phyloP scores from a whole-genome alignment of 2,113 vertebrate genomes.

The Aix galericulata region DNA sequence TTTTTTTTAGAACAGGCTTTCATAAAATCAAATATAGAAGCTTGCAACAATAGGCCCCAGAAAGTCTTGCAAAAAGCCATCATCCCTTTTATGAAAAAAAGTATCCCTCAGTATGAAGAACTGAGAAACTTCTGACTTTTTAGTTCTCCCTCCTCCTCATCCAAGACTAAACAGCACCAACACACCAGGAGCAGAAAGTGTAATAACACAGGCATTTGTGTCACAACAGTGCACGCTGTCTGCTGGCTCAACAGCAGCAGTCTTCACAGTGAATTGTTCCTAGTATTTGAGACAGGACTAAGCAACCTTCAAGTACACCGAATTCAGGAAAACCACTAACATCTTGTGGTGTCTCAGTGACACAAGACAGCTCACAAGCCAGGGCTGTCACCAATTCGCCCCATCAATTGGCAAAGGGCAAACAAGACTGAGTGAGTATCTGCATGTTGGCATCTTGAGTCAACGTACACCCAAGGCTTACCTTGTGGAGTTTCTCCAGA shows the following conservation, averaged over 20 bases:
- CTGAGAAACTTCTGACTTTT: neutral
- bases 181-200: neutral
- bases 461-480: neutral
- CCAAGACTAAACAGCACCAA: neutral
- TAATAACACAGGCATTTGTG: neutral
- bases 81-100: neutral
- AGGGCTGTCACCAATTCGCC: neutral
- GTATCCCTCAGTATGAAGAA: no score
- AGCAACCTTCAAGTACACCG: neutral
- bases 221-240: neutral
- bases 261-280: neutral
- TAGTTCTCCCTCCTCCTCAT: neutral
- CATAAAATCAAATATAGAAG: neutral
- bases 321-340: neutral
- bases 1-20: neutral
- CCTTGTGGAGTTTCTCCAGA: slow-evolving; percentile 96
- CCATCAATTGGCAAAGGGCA: neutral
- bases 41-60: neutral
- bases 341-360: neutral
- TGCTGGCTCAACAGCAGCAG: neutral
- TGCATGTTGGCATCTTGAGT: neutral
- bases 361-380: neutral
- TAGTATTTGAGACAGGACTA: neutral
- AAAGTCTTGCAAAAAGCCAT: neutral
- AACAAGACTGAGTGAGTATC: neutral